Percentiles rank a stretch among this genome's conserved stretches.
These are phyloP conservation scores for Cinara cedri DNA, from an alignment of 2,888 invertebrate species.

Conservation along the genomic window DNA sequence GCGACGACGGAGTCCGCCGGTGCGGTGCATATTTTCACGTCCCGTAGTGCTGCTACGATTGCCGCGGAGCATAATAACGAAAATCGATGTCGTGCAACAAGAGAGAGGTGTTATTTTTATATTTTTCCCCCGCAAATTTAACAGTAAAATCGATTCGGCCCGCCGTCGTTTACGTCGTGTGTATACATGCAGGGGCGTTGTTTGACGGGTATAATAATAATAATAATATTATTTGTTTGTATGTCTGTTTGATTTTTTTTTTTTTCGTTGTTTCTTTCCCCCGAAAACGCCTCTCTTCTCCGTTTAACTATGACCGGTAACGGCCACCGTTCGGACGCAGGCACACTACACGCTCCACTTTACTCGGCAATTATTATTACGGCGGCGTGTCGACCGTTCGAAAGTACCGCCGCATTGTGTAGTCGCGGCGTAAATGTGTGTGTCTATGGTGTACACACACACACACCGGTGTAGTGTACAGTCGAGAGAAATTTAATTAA, in stretches of 20 bases:
- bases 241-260: too few relatives aligned
- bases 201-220: too few relatives aligned
- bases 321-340: not conserved
- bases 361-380: not conserved
- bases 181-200: not conserved
- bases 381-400: slow-evolving; percentile 22
- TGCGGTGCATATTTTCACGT: slow-evolving; percentile 9
- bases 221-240: too few relatives aligned
- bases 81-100: slow-evolving; percentile 37
- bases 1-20: too few relatives aligned
- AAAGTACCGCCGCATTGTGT: slow-evolving; percentile 12
- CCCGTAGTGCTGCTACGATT: not conserved
- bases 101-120: slow-evolving; percentile 1
- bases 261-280: not conserved
- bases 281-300: not conserved
- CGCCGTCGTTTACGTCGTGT: slow-evolving; percentile 22
- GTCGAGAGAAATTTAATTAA: slow-evolving; percentile 8
- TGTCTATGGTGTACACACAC: too few relatives aligned
- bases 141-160: slow-evolving; percentile 28
- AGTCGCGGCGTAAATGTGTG: too few relatives aligned
- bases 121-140: slow-evolving; percentile 1
- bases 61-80: slow-evolving; percentile 12
- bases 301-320: too few relatives aligned
- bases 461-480: too few relatives aligned
- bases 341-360: not conserved